A percentile compares a stretch with the other conserved stretches of the same genome.
Evolutionary conservation across 2,797 vertebrate species (phyloP).

Genomic region (Rhinichthys osculus): DNA sequence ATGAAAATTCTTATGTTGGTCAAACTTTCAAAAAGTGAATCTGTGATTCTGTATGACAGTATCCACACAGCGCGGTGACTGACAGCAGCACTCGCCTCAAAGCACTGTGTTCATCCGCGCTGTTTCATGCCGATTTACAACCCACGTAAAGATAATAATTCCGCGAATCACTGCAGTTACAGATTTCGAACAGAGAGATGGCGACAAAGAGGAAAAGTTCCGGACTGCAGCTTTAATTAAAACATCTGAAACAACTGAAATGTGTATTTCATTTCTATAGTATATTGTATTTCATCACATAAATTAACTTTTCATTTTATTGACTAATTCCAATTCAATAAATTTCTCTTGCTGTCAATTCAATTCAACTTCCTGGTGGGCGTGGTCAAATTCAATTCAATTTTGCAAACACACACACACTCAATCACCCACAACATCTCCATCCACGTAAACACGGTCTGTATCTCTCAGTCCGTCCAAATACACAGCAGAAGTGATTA

Average conservation of each 20-base stretch:
- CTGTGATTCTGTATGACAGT: too few relatives aligned
- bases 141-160: too few relatives aligned
- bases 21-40: too few relatives aligned
- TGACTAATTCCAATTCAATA: background rate
- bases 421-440: background rate
- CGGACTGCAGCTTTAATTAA: too few relatives aligned
- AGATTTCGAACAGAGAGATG: too few relatives aligned
- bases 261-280: background rate
- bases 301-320: background rate
- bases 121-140: too few relatives aligned
- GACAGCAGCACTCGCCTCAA: too few relatives aligned
- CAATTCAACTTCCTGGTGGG: background rate
- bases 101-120: too few relatives aligned
- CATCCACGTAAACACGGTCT: background rate
- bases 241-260: background rate
- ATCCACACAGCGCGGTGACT: too few relatives aligned
- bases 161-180: too few relatives aligned
- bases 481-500: slow-evolving; percentile 47
- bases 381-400: background rate
- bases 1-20: too few relatives aligned
- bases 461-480: background rate
- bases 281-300: background rate
- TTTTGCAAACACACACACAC: background rate
- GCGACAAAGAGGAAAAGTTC: too few relatives aligned
- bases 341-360: background rate